Base-by-base conservation (phyloP, 2,113 vertebrate genomes). In the Ceratotherium simum region DNA sequence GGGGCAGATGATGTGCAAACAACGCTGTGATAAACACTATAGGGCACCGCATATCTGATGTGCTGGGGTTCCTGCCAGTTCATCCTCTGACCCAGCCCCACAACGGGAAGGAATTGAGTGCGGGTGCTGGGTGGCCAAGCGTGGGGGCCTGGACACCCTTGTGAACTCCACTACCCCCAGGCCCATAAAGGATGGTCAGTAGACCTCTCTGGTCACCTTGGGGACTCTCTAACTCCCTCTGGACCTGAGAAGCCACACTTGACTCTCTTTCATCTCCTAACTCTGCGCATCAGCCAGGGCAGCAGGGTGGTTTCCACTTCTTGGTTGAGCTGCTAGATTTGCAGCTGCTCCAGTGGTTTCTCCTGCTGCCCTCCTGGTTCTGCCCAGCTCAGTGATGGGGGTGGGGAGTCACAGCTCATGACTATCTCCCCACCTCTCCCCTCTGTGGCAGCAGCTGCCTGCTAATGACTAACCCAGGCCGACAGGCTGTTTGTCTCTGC, bases 381-480 rank as follows among this genome's bases (percentile, higher is more conserved):
- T 79, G 58, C 89, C 39, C 27, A 27, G 73, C 27, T 83, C 31
- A 5, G 85, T 0, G 33, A 51, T 0, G 13, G 64, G 8, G 69
- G 9, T 0, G 1, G 64, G 56, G 64, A 78, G n/a, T 20, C 8
- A 39, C n/a, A 13, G 33, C 78, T 65, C 89, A 12, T 46, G 25
- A 4, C 33, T 0, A 0, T 7, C 20, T 31, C 39, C 54, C 88
- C 10, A 31, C 90, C 73, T 51, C 81, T 6, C 0, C 2, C 48
- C 72, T 48, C 48, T 0, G 0, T 6, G 1, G 80, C 58, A 76
- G 81, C 97, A 98, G 97, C 96, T 97, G 96, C 87, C 90, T 70
- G 72, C 92, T 98, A 96, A 98, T 96, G 98, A 98, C 84, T 82
- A 97, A 96, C 60, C 25, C 80, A 96, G 96, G 90, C 95, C 75